Evolutionary conservation across 2,113 vertebrate genomes (phyloP), one percentile per base, ranked within the genome.

Genomic region (Paedocypris sp.): DNA sequence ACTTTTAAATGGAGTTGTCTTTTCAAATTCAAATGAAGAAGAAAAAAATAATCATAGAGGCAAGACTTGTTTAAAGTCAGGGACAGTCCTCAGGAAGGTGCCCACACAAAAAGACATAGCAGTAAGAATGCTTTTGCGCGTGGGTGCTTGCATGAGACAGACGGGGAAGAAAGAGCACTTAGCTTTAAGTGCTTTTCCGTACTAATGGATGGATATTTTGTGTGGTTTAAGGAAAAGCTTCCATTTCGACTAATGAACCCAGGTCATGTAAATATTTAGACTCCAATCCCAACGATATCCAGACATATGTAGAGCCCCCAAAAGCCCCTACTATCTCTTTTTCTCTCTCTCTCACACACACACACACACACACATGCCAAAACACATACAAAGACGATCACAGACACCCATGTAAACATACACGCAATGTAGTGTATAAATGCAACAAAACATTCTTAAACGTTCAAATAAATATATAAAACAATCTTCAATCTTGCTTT

Each of bases 191-290:
- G 25, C 63, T 56, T 47, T 49, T 36, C 16, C 36, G 11, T 57
- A 64, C 56, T 72, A 68, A 72, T 68, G 61, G 60, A 62, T 35
- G 45, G 52, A 60, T 68, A 66, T 62, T 68, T 68, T 33, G 32
- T 35, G 48, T 67, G 64, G 41, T 63, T 64, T 52, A 47, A 58
- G 64, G 49, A 68, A 54, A 64, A 56, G 42, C 49, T 54, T 47
- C 50, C 38, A 66, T 65, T 64, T 57, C 16, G 22, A 41, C 43
- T 68, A 64, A 72, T 36, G 47, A 72, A 68, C 65, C 42, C 19
- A 2, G 50, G 51, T 72, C 54, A 60, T 62, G 32, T 68, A 72
- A 72, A 72, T 72, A 68, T 72, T 72, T 72, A 62, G 49, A 68
- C 61, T 58, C 28, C 6, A 60, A 49, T 61, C 58, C 43, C 68